Evolutionary conservation across 1,140 invertebrate species (phyloP).

Genomic region (Magallana gigas): DNA sequence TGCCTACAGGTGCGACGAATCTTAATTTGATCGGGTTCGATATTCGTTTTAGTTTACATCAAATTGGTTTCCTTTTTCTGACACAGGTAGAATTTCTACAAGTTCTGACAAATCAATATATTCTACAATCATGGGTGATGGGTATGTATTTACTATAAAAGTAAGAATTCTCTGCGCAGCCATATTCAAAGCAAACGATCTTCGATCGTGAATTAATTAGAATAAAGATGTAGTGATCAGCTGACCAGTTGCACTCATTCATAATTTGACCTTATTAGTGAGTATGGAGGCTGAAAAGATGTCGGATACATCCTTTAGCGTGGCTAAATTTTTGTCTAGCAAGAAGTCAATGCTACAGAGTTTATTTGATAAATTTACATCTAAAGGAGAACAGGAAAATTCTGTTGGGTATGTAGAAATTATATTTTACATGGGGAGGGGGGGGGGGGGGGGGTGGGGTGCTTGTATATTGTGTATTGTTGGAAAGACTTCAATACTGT

Average conservation of each 20-base stretch:
- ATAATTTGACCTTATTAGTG: slow-evolving; percentile 33
- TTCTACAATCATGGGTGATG: slow-evolving; percentile 2
- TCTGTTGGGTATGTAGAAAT: slow-evolving; percentile 15
- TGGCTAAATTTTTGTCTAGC: slow-evolving; percentile 3
- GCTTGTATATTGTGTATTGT: background rate
- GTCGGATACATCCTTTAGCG: slow-evolving; percentile 26
- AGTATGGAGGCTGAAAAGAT: background rate
- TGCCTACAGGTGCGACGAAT: too few species aligned
- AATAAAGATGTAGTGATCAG: background rate
- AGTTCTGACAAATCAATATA: slow-evolving; percentile 1
- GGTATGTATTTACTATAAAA: slow-evolving; percentile 17
- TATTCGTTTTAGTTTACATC: slow-evolving; percentile 22
- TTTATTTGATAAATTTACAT: slow-evolving; percentile 26
- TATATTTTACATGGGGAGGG: background rate
- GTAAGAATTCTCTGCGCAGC: background rate
- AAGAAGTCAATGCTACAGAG: slow-evolving; percentile 26
- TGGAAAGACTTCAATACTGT: too few species aligned
- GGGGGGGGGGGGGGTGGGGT: background rate
- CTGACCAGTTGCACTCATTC: slow-evolving; percentile 12
- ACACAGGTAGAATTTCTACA: background rate
- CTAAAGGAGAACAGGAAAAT: slow-evolving; percentile 12
- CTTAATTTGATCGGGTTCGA: slow-evolving; percentile 10
- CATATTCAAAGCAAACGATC: background rate
- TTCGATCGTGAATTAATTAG: slow-evolving; percentile 24
- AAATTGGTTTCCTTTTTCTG: background rate